Evolutionary conservation across 2,888 invertebrate species (phyloP), one percentile per base, ranked within the genome.

Genomic region (Macrophya alboannulata): DNA sequence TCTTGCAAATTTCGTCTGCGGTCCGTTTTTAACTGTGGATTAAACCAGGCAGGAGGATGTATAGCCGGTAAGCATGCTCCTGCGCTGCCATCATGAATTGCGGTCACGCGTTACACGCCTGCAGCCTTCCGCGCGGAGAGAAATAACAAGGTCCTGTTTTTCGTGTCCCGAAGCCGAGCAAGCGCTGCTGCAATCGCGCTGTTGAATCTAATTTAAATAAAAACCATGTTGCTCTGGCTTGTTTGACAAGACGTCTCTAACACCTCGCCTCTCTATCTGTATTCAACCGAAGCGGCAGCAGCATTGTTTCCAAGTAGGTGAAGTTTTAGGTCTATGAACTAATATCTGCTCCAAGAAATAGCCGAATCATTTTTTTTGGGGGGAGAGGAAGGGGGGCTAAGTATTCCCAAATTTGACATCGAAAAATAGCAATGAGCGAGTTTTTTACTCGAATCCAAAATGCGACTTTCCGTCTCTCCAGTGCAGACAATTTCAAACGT

Each of bases 121-220:
- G 77, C 45, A 68, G 74, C 43, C 77, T 77, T 77, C 77, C 31
- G 17, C 51, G 77, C 37, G 77, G 55, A 37, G 77, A 77, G 55
- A 77, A 51, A 77, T 77, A 77, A 77, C 51, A 77, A 37, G 51
- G 55, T 77, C 51, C 51, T 77, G 77, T 55, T 77, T 51, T 77
- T 77, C 55, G 51, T 51, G 37, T 77, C 77, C 31, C 77, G 48
- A 51, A 68, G n/a, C n/a, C n/a, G n/a, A n/a, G 72, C 72, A 74
- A 48, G 25, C 21, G 62, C 62, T 25, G 77, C 77, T 25, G 77
- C 77, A 77, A 77, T 77, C 77, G 37, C 77, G 51, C 55, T 37
- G 77, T 55, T 77, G 51, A 77, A 77, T 77, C 77, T 77, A 77
- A 77, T 77, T 51, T 77, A 37, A 77, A 51, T 77, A 77, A 77